Conservation (phyloP, 37 sponge, comb jelly and placozoan genomes). For the Chondrilla cf. caribensis region DNA sequence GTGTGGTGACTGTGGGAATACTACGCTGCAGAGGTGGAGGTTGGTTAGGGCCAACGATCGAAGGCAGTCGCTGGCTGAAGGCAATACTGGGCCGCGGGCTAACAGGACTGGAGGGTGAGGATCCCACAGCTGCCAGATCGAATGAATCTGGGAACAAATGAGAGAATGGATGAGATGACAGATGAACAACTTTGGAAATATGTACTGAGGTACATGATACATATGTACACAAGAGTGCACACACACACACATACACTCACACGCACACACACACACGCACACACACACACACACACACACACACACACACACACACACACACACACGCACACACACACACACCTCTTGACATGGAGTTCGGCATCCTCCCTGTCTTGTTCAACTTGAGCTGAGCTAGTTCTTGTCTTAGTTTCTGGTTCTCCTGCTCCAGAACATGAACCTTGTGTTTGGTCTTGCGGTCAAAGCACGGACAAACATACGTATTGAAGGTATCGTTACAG, state of each 20-base stretch:
- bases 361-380: background rate
- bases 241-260: background rate
- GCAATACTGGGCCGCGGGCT: background rate
- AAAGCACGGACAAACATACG: constrained; percentile 54
- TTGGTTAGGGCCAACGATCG: constrained; percentile 5
- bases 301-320: constrained; percentile 27
- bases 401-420: constrained; percentile 63
- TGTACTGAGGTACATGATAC: background rate
- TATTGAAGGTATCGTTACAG: constrained; percentile 50
- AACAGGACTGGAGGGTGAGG: background rate
- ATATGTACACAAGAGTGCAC: no score
- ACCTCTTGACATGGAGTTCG: background rate
- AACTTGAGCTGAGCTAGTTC: constrained; percentile 63
- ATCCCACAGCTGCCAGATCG: background rate
- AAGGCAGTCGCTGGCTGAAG: background rate
- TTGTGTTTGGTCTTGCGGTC: background rate
- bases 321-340: constrained; percentile 19
- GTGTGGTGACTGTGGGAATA: background rate
- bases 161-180: background rate
- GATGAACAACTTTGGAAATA: background rate
- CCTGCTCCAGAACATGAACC: constrained; percentile 64
- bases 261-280: constrained; percentile 12
- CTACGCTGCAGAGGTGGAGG: constrained; percentile 7
- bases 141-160: background rate
- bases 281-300: constrained; percentile 25